Evolutionary conservation across 2,797 vertebrate species (phyloP), one percentile per base, ranked within the genome.

Genomic region (Sebastes oblongus): DNA sequence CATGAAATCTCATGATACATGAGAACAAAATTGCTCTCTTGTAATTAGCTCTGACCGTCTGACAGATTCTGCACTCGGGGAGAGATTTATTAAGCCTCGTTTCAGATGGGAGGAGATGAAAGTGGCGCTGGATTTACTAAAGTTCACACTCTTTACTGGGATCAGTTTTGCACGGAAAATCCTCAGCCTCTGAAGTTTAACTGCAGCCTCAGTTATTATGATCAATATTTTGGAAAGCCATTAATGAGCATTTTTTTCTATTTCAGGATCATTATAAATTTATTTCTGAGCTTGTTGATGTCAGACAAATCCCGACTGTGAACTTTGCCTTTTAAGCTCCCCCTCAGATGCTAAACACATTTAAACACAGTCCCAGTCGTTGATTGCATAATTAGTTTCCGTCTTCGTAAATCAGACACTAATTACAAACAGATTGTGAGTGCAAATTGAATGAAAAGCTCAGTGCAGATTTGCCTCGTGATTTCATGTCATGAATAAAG

Each of bases 381-480:
- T 72, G 82, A 79, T 79, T 54, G 59, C 62, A n/a, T 80, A 77
- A 87, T 87, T 78, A 78, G 50, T 67, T 61, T 85, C 56, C 27
- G 55, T 73, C 36, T 56, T 27, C 39, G 78, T 70, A 9, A 78
- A 75, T 87, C 80, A 77, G 71, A 82, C 30, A 1, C 65, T 86
- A 78, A 80, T 88, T 86, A 80, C 80, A 34, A 74, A 80, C 81
- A 81, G 61, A 86, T 76, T 80, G 76, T 10, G 3, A 34, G 20
- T n/a, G 66, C 69, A 83, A 83, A 91, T 67, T 80, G 66, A 87
- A 81, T 71, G 5, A 79, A 81, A 77, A 61, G 0, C 4, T 83
- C 4, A 24, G 65, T 5, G n/a, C 72, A 78, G 58, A 78, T 65
- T 25, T 71, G 16, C 36, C 16, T 1, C 6, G 3, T 39, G 24